Evolutionary conservation across 2,888 invertebrate species (phyloP).

Genomic region (Imbricaverruca yamaguchii): DNA sequence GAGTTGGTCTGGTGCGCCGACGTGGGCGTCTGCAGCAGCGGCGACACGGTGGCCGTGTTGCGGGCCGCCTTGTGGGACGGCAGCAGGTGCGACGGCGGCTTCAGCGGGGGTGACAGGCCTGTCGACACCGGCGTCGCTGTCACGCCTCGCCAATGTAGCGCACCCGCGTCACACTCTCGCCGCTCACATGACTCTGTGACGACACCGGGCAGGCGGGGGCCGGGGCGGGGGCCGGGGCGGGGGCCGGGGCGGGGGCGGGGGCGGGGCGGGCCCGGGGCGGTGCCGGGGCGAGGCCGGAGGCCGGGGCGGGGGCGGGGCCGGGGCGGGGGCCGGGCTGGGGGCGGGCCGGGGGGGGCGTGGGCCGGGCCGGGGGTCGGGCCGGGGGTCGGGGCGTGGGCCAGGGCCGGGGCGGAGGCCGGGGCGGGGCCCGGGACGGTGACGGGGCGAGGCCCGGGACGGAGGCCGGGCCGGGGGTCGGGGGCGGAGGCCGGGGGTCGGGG

Average conservation of each 20-base stretch:
- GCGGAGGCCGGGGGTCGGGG: too few species aligned
- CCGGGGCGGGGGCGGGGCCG: too few species aligned
- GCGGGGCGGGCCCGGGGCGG: too few species aligned
- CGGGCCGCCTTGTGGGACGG: conserved; percentile 35
- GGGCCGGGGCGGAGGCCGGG: too few species aligned
- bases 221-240: neutral
- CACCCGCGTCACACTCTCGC: neutral
- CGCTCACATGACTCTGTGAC: neutral
- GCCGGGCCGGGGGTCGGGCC: too few species aligned
- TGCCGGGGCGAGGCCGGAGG: too few species aligned
- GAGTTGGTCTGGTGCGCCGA: conserved; percentile 30
- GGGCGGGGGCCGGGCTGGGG: too few species aligned
- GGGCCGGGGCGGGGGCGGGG: neutral
- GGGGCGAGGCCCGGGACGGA: too few species aligned
- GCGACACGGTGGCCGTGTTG: conserved; percentile 42
- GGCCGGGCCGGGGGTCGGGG: too few species aligned
- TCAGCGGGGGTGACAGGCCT: conserved; percentile 18
- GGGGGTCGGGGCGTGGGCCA: too few species aligned
- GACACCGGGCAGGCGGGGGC: neutral
- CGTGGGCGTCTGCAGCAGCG: conserved; percentile 40
- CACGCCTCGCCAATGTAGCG: neutral
- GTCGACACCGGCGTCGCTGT: neutral
- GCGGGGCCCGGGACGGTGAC: too few species aligned
- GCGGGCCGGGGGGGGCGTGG: too few species aligned
- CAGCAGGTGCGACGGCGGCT: conserved; percentile 32